Conservation (phyloP, 2,888 invertebrate species). For the Microplitis deprimator region DNA sequence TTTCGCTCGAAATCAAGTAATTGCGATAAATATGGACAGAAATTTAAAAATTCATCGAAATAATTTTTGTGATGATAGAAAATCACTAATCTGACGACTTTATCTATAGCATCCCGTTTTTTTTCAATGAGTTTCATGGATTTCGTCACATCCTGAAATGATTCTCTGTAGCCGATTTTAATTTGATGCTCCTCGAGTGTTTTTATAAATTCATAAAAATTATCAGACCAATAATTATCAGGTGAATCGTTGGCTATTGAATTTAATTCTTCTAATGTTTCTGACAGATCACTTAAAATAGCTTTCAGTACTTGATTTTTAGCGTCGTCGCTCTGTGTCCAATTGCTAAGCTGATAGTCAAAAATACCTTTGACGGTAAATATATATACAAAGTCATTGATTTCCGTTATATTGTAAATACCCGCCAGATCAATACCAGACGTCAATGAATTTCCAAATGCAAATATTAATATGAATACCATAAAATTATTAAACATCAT, state of each 20-base stretch:
- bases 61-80: not conserved
- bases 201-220: not conserved
- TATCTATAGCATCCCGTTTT: not conserved
- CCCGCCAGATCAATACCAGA: not conserved
- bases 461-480: not conserved
- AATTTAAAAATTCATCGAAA: not conserved
- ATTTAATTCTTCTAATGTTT: not conserved
- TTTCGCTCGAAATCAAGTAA: no score
- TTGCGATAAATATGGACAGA: not conserved
- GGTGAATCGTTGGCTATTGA: not conserved
- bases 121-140: not conserved
- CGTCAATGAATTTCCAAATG: not conserved
- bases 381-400: not conserved
- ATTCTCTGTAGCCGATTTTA: not conserved
- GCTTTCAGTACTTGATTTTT: not conserved
- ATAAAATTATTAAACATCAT: no score
- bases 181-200: not conserved
- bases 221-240: not conserved
- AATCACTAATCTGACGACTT: not conserved
- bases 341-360: not conserved
- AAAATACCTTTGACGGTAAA: not conserved
- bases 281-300: not conserved
- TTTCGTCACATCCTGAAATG: not conserved
- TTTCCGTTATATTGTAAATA: not conserved
- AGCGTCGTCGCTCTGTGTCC: not conserved